These are phyloP conservation scores for Enteromius viviparus DNA, from an alignment of 2,797 vertebrate species.

Conservation along the genomic window DNA sequence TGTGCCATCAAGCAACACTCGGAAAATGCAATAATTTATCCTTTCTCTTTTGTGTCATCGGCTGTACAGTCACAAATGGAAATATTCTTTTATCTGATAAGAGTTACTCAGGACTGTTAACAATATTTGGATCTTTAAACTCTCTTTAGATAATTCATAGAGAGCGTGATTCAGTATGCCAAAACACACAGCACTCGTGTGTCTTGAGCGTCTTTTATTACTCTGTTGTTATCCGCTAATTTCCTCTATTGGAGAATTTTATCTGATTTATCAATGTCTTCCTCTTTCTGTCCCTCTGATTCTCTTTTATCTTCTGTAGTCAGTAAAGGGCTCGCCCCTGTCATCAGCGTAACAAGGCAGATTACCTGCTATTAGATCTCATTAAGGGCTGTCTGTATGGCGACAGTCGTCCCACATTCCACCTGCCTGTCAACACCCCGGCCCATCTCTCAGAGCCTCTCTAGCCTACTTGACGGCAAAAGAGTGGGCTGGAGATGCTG, in stretches of 20 bases:
- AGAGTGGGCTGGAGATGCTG: constrained; percentile 16
- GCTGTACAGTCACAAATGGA: neutral
- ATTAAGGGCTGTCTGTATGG: constrained; percentile 75
- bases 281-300: constrained; percentile 50
- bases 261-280: constrained; percentile 28
- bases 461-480: constrained; percentile 5
- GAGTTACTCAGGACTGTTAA: neutral
- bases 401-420: constrained; percentile 60
- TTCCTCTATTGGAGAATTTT: constrained; percentile 1
- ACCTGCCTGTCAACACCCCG: constrained; percentile 68
- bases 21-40: neutral
- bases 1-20: neutral
- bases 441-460: constrained; percentile 38
- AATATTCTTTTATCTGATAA: neutral
- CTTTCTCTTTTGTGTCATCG: neutral
- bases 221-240: constrained; percentile 25
- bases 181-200: constrained; percentile 2
- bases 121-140: neutral
- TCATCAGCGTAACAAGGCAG: constrained; percentile 74
- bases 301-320: constrained; percentile 37
- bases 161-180: constrained; percentile 3
- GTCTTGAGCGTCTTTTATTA: constrained; percentile 6
- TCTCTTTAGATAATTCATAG: constrained; percentile 1
- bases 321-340: constrained; percentile 65
- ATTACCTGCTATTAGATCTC: constrained; percentile 79